Evolutionary conservation across 1,140 invertebrate species (phyloP).

Genomic region (Scaptodrosophila lebanonensis): DNA sequence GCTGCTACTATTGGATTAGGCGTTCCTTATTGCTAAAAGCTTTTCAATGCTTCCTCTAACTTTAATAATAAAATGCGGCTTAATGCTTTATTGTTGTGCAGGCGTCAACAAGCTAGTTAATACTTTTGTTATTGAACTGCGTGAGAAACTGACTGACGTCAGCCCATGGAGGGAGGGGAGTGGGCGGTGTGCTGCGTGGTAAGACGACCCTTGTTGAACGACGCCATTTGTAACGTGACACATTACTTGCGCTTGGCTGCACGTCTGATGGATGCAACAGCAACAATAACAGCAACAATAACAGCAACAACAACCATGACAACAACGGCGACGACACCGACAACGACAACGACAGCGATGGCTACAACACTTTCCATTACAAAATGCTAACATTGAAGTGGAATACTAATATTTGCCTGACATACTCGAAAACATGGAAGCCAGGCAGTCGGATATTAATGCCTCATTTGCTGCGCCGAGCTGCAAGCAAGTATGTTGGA

Average conservation of each 20-base stretch:
- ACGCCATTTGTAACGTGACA: conserved; percentile 69
- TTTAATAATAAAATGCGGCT: conserved; percentile 59
- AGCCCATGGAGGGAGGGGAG: neutral
- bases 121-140: conserved; percentile 63
- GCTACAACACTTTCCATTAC: conserved; percentile 70
- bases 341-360: conserved; percentile 11
- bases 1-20: conserved; percentile 53
- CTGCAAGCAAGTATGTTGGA: conserved; percentile 13
- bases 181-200: neutral
- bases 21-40: no score
- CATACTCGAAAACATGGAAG: conserved; percentile 64
- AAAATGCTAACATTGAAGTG: conserved; percentile 70
- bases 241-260: conserved; percentile 63
- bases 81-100: conserved; percentile 50
- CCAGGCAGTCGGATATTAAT: conserved; percentile 64
- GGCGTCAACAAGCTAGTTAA: conserved; percentile 39
- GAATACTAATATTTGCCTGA: conserved; percentile 72
- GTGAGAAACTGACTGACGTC: conserved; percentile 8
- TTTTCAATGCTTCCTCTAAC: conserved; percentile 16
- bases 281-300: conserved; percentile 15
- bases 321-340: neutral
- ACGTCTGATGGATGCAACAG: conserved; percentile 53
- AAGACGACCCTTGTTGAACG: conserved; percentile 15
- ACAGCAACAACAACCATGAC: neutral
- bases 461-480: conserved; percentile 63